These are phyloP conservation scores for Microcaecilia unicolor DNA, from an alignment of 2,797 vertebrate genomes.

Conservation along the genomic window DNA sequence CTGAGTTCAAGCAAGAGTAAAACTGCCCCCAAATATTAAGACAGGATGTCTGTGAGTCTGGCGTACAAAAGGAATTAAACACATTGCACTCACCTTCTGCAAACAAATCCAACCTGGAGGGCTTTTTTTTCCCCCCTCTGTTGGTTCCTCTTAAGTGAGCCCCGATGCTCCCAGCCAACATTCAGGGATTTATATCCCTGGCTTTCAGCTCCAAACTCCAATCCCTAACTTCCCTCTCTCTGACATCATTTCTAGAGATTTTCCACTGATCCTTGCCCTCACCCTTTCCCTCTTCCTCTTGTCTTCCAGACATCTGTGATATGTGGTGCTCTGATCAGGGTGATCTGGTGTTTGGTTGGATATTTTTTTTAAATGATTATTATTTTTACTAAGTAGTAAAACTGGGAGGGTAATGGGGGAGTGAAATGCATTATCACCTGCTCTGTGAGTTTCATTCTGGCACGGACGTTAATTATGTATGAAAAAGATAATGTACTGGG, in stretches of 20 bases:
- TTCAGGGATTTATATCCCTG: constrained; percentile 78
- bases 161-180: constrained; percentile 53
- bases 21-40: too few species aligned
- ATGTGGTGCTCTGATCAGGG: too few species aligned
- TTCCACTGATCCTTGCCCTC: constrained; percentile 67
- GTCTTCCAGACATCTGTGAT: too few species aligned
- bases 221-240: constrained; percentile 66
- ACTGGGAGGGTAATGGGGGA: too few species aligned
- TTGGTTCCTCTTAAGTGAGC: constrained; percentile 36
- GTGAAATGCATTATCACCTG: too few species aligned
- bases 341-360: too few species aligned
- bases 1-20: constrained; percentile 1
- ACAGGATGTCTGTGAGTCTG: too few species aligned
- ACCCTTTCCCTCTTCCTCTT: constrained; percentile 18
- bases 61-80: constrained; percentile 17
- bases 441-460: too few species aligned
- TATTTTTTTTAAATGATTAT: too few species aligned
- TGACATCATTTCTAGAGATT: constrained; percentile 83
- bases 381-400: too few species aligned
- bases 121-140: constrained; percentile 19
- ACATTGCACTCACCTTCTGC: constrained; percentile 47
- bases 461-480: too few species aligned
- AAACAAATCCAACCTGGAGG: constrained; percentile 15
- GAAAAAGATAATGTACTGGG: too few species aligned
- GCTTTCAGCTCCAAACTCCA: constrained; percentile 67